Base-by-base conservation (phyloP, 2,797 vertebrate genomes). In the Chaetodon trifasciatus region DNA sequence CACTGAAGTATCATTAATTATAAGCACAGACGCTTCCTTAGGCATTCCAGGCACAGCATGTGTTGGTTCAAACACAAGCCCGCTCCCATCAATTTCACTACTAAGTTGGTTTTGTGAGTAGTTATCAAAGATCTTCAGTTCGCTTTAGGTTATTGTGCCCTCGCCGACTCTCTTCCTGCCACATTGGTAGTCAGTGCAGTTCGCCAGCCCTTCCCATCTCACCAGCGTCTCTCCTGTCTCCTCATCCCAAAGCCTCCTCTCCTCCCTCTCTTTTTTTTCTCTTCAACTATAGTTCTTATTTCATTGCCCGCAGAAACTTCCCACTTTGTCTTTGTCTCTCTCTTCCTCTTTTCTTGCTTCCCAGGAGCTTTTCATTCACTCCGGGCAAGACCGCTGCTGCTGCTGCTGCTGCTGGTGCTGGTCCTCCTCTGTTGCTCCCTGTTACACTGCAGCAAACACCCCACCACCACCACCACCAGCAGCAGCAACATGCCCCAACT, bases 1-100 rank as follows among this genome's bases (percentile, higher is more conserved):
- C 77, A 72, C 73, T 82, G 64, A 88, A 82, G 81, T 76, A 71
- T 81, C 75, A 73, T 84, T 87, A 83, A 86, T 90, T 84, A 83
- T 75, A 63, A 68, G 64, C 21, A 0, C 52, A 75, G 79, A 80
- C 65, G 19, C 80, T 67, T 90, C 86, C 79, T 74, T 40, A 23
- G 87, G 84, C 73, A 82, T 85, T 87, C 79, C n/a, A 69, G 53
- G 74, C 82, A 76, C 78, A 78, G 73, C 71, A 11, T 75, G 74
- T 65, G 70, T 74, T 79, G 79, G 69, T 84, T 89, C 76, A 84
- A 81, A 82, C 83, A 37, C 70, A 12, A 65, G 65, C 64, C 68
- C 1, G 53, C 60, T 73, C 84, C 42, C 74, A 79, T 86, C 87
- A 68, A 13, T 79, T 79, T 56, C 81, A 74, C 79, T 9, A 2